Conservation (phyloP, 1,140 invertebrate species). For the Pseudomyrmex flavicornis region DNA sequence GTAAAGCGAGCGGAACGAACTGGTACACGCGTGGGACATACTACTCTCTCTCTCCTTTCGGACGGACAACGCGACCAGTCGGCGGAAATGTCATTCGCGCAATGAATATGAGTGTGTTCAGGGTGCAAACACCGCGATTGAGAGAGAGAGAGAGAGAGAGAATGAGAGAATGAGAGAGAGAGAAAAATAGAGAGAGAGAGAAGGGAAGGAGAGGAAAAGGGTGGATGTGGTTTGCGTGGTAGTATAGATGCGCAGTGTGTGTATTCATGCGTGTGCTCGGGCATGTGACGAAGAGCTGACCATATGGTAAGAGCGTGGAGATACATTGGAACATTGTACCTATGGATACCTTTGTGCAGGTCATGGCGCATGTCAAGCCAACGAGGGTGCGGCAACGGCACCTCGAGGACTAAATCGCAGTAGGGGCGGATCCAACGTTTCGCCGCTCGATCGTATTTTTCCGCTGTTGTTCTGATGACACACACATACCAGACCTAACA, state of each 20-base stretch:
- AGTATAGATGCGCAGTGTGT: not conserved
- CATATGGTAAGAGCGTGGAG: not conserved
- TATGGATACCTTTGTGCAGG: conserved; percentile 72
- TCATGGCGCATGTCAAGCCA: conserved; percentile 81
- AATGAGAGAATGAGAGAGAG: not conserved
- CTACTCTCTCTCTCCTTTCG: not conserved
- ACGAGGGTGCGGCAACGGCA: conserved; percentile 78
- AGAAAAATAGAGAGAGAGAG: not conserved
- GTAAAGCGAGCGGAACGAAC: not conserved
- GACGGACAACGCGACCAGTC: not conserved
- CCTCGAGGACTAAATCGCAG: conserved; percentile 64
- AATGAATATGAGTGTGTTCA: conserved; percentile 6
- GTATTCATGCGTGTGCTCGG: conserved; percentile 9
- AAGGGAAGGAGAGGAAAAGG: not conserved
- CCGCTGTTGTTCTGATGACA: conserved; percentile 27
- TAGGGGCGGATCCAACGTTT: conserved; percentile 66
- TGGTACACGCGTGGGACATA: not conserved
- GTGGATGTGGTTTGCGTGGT: not conserved
- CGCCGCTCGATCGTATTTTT: conserved; percentile 61
- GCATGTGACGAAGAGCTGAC: conserved; percentile 10
- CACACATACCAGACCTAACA: not conserved
- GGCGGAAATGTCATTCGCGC: conserved; percentile 14
- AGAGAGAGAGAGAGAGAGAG: not conserved
- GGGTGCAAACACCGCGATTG: not conserved
- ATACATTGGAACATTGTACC: conserved; percentile 26